These are phyloP conservation scores for Drosophila sulfurigaster DNA, from an alignment of 1,140 invertebrate species.

Conservation along the genomic window DNA sequence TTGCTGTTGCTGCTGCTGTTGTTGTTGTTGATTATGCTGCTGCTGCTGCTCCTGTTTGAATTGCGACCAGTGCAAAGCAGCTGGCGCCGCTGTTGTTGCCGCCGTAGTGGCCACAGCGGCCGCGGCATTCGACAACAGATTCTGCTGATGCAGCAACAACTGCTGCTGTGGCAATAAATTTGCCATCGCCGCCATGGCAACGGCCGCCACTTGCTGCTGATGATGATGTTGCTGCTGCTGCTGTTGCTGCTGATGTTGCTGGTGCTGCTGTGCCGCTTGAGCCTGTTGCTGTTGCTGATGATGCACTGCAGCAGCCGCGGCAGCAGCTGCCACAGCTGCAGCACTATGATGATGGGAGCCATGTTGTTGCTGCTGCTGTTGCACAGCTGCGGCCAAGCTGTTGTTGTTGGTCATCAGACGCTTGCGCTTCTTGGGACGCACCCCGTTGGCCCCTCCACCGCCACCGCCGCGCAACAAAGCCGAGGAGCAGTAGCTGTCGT, in stretches of 20 bases:
- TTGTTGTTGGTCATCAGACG: constrained; percentile 87
- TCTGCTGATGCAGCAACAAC: constrained; percentile 80
- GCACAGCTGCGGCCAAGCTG: constrained; percentile 69
- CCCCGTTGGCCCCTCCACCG: constrained; percentile 76
- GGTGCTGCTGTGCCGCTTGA: constrained; percentile 57
- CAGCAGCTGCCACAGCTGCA: constrained; percentile 64
- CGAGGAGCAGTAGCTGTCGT: constrained; percentile 87
- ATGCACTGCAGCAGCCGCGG: constrained; percentile 67
- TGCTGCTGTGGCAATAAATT: constrained; percentile 83
- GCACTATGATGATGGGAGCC: constrained; percentile 68
- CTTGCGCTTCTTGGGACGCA: constrained; percentile 87
- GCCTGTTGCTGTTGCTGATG: constrained; percentile 64
- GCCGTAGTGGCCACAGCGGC: constrained; percentile 64
- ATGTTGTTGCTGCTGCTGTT: constrained; percentile 73
- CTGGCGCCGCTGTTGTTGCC: constrained; percentile 58
- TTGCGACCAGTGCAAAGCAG: constrained; percentile 76
- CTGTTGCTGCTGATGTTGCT: constrained; percentile 71
- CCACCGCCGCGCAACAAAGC: constrained; percentile 85
- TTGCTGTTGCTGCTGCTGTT: constrained; percentile 64
- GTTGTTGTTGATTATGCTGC: constrained; percentile 56
- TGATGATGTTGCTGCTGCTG: constrained; percentile 78
- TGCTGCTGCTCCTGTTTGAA: constrained; percentile 72
- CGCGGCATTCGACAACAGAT: constrained; percentile 72
- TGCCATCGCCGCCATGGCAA: constrained; percentile 82
- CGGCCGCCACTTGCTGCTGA: constrained; percentile 81